A percentile compares a stretch with the other conserved stretches of the same genome.
These are phyloP conservation scores for Spheniscus mendiculus DNA, from an alignment of 2,113 vertebrate genomes.

Conservation along the genomic window DNA sequence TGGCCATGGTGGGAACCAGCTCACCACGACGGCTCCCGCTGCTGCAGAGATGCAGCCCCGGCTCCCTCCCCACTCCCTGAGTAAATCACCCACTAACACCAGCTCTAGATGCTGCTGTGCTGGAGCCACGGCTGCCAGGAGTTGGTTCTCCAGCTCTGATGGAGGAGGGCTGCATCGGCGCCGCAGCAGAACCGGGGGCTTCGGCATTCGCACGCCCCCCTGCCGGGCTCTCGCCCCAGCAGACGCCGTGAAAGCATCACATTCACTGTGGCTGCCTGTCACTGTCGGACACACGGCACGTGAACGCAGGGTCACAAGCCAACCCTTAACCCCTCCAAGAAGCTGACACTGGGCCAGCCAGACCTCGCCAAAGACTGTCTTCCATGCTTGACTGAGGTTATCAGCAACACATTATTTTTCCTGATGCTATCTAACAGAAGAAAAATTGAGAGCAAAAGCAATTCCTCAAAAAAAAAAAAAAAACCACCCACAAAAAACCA, in stretches of 20 bases:
- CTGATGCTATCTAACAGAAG: neutral
- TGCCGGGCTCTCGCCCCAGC: rapidly evolving
- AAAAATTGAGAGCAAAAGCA: neutral
- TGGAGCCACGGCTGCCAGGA: neutral
- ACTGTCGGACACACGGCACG: rapidly evolving
- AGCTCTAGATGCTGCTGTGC: neutral
- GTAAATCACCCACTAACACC: neutral
- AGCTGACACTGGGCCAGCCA: neutral
- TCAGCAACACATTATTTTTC: neutral
- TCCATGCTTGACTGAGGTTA: neutral
- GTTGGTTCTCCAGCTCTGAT: neutral
- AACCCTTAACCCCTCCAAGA: neutral
- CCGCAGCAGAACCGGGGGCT: neutral
- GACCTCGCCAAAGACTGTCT: neutral
- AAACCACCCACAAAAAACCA: neutral
- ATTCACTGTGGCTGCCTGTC: rapidly evolving
- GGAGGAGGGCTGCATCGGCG: neutral
- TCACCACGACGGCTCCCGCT: neutral
- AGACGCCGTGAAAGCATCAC: rapidly evolving
- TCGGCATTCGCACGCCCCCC: rapidly evolving
- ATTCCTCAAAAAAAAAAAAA: neutral
- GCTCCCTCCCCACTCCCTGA: neutral
- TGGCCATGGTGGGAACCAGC: neutral
- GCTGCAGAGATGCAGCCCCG: neutral
- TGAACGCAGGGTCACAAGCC: neutral